Evolutionary conservation across 2,888 invertebrate species (phyloP), one percentile per base, ranked within the genome.

Genomic region (Eristalis pertinax): DNA sequence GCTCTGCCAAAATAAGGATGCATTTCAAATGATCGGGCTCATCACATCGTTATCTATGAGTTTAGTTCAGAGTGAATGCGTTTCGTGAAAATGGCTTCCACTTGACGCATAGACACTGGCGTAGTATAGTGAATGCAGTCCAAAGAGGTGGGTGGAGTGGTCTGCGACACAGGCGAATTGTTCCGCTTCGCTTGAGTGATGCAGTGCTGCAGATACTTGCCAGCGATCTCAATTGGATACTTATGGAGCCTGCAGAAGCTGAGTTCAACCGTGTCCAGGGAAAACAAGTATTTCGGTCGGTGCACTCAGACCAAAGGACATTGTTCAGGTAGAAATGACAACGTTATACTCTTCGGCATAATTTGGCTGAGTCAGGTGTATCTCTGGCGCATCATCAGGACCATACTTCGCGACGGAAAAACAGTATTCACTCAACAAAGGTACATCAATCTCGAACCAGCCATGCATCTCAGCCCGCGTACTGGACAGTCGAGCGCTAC

Each of bases 181-280:
- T 63, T 82, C 35, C 77, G 78, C 78, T 75, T 64, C 75, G 75
- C 19, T 75, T 50, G 64, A 78, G 75, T 83, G 86, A 72, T 82
- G 78, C 70, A 79, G 78, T 75, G 78, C 65, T 86, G 86, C 86
- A 70, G 86, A 86, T 86, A 86, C 78, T 75, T 86, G 69, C 78
- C 29, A 79, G 74, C 78, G 82, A 74, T 78, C 73, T 82, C 77
- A 38, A 63, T 78, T 77, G 35, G 60, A 76, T 70, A 67, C 64
- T 76, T 76, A 69, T 63, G 38, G 22, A 56, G 50, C 3, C 62
- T 65, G 65, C 77, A 79, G 70, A 82, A 77, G 38, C 70, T 41
- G 65, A 74, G 43, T 76, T 41, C 60, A 76, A 72, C 75, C 65
- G 43, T 79, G 68, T 75, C 32, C 58, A 41, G 58, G 26, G 56